Evolutionary conservation across 2,888 invertebrate genomes (phyloP).

Genomic region (Drosophila monieri): DNA sequence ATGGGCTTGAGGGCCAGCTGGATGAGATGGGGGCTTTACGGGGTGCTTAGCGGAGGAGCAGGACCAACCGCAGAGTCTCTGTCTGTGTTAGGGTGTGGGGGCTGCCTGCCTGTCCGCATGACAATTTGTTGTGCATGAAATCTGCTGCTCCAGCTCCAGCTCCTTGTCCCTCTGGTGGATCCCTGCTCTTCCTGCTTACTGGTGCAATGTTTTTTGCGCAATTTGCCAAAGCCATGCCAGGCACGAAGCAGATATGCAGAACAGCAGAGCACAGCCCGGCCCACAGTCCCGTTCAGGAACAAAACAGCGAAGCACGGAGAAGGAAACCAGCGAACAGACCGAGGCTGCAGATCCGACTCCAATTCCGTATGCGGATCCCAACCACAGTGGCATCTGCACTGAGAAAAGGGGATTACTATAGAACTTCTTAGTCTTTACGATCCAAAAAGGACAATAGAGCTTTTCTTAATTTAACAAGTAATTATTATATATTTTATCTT

Average conservation of each 20-base stretch:
- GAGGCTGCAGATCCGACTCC: conserved; percentile 51
- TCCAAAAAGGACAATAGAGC: neutral
- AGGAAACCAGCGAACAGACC: conserved; percentile 28
- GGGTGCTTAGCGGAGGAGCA: conserved; percentile 4
- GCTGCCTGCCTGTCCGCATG: conserved; percentile 75
- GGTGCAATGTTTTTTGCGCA: conserved; percentile 71
- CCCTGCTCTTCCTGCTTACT: conserved; percentile 37
- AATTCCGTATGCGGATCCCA: conserved; percentile 24
- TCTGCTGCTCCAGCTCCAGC: conserved; percentile 45
- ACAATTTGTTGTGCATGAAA: conserved; percentile 77
- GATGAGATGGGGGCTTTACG: neutral
- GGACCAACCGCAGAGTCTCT: conserved; percentile 68
- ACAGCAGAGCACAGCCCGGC: conserved; percentile 21
- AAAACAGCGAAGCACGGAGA: conserved; percentile 6
- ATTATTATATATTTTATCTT: neutral
- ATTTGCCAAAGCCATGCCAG: conserved; percentile 75
- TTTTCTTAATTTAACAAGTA: neutral
- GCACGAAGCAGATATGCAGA: conserved; percentile 61
- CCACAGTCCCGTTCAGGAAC: conserved; percentile 19
- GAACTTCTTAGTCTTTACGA: neutral
- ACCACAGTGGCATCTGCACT: conserved; percentile 24
- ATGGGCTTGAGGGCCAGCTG: conserved; percentile 68
- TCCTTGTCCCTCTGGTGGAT: conserved; percentile 7
- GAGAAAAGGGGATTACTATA: conserved; percentile 14
- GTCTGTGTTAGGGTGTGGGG: conserved; percentile 51